Base-by-base conservation (phyloP, 2,797 vertebrate genomes). In the Heliangelus exortis region DNA sequence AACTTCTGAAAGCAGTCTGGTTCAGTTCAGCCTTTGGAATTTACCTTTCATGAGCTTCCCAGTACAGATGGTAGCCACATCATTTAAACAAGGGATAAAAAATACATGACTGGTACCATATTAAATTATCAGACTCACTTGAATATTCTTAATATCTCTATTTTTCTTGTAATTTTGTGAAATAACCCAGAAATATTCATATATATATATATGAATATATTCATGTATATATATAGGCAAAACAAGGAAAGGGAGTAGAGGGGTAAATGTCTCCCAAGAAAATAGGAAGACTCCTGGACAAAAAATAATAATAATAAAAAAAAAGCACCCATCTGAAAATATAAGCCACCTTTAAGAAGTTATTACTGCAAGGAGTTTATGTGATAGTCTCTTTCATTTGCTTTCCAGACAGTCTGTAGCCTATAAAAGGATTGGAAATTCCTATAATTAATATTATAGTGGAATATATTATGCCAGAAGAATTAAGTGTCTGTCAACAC, bases 371-470 rank as follows among this genome's bases (percentile, higher is more conserved):
- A 71, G 5, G 31, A 75, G 5, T 48, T 76, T 84, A 36, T 90
- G n/a, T 71, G 73, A 87, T 54, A 87, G 28, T 57, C 43, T 66
- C 58, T 29, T 92, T 39, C 62, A 80, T 59, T 92, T 96, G 72
- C 34, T 73, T 92, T 89, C 66, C 78, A 89, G 77, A 84, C 36
- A 47, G 50, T 96, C 51, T 34, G 57, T 5, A 79, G 36, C 76
- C 87, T 96, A 92, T 93, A 94, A 93, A 95, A 81, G 71, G 67
- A 79, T 62, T 76, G 75, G 57, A 93, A 97, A 89, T 88, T 86
- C 91, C 80, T 93, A 76, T 93, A 84, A 72, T 55, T 73, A 85
- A 34, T 54, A 77, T 74, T 86, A 85, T 61, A 95, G 90, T 86
- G 65, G 81, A 93, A 94, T 85, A 90, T 76, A 91, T 91, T 95